Base-by-base conservation (phyloP, 1,140 invertebrate genomes). In the Drosophila pachea region DNA sequence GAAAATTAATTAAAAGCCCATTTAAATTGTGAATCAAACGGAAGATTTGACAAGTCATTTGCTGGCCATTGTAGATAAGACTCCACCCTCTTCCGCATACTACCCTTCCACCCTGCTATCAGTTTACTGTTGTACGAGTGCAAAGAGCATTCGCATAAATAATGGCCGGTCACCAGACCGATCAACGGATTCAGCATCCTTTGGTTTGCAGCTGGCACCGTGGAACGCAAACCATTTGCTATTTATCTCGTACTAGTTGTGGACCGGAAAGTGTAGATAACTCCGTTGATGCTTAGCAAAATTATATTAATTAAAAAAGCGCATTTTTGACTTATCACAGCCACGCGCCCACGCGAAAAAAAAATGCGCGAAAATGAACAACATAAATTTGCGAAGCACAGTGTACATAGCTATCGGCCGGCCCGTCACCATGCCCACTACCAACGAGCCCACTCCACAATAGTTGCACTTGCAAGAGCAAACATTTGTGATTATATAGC, bases 1-100 rank as follows among this genome's bases (percentile, higher is more conserved):
- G 29, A 32, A 70, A 86, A 86, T 86, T 86, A 86, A 86, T 86
- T 86, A 86, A 75, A 77, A 5, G 75, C 14, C 40, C 56, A 81
- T 86, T 86, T 77, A 68, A 77, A 73, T 65, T 66, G 50, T 56
- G 43, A 67, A 72, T 42, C 9, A 48, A 48, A 32, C 8, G 22
- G 49, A 48, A 74, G 61, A 45, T 81, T 58, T 47, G 33, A 65
- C 58, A 59, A 71, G 67, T 78, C 76, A 76, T 48, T 62, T 61
- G 55, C 59, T 29, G 59, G 53, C 38, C 33, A 32, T 35, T 31
- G n/a, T 12, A 31, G 75, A 74, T 77, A 56, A 77, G 73, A 8
- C 22, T 22, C 22, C 22, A 22, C 22, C 22, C 22, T 22, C 22
- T 22, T 33, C 36, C 3, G 45, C 16, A 50, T 40, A 14, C 2